A percentile compares a stretch with the other conserved stretches of the same genome.
Evolutionary conservation across 2,797 vertebrate genomes (phyloP).

Genomic region (Gymnocypris eckloni): DNA sequence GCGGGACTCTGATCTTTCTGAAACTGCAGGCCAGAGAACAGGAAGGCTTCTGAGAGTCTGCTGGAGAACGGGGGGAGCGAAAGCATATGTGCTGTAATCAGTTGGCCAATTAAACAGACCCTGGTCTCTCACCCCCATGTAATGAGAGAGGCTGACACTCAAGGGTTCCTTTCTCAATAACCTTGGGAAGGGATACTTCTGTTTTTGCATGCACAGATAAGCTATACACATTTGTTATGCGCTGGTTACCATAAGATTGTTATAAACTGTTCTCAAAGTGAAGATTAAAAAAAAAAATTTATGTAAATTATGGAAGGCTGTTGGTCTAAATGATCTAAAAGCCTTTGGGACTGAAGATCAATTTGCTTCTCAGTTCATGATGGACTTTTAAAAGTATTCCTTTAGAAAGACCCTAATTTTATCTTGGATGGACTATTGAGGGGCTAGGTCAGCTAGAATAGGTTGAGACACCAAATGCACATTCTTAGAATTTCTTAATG

Average conservation of each 20-base stretch:
- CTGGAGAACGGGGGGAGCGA: constrained; percentile 65
- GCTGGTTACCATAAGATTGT: not conserved
- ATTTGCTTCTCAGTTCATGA: not conserved
- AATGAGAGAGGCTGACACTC: constrained; percentile 74
- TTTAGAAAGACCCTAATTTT: constrained; percentile 18
- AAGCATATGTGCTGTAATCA: constrained; percentile 67
- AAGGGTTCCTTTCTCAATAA: constrained; percentile 59
- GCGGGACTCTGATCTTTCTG: constrained; percentile 52
- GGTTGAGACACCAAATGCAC: not conserved
- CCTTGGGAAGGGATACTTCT: constrained; percentile 28
- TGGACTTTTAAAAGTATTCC: not conserved
- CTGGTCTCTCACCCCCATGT: constrained; percentile 76
- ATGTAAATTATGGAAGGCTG: not conserved
- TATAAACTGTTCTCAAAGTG: not conserved
- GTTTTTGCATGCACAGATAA: not conserved
- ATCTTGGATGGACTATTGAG: constrained; percentile 19
- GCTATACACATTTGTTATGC: constrained; percentile 2
- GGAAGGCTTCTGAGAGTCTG: constrained; percentile 65
- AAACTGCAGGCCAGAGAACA: constrained; percentile 63
- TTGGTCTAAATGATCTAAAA: not conserved
- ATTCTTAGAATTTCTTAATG: not conserved
- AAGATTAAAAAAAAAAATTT: not conserved
- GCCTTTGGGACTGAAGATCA: constrained; percentile 2
- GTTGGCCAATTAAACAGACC: constrained; percentile 73
- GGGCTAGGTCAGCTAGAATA: constrained; percentile 26